Conservation (phyloP, 2,888 invertebrate genomes). For the Ptychoptera contaminata region DNA sequence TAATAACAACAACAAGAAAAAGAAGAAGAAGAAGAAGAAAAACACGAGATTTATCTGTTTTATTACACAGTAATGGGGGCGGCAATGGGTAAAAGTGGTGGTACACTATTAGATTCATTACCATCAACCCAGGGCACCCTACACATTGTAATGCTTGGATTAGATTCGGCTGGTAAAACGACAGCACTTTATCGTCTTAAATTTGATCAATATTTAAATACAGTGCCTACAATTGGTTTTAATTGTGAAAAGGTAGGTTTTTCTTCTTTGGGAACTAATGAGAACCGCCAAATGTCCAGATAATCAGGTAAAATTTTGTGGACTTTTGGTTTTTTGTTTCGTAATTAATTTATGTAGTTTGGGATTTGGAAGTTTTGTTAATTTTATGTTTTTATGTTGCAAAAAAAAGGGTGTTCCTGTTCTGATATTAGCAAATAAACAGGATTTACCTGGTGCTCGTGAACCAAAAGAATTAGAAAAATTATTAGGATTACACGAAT, state of each 20-base stretch:
- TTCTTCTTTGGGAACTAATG: conserved; percentile 83
- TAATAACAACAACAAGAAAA: too few relatives aligned
- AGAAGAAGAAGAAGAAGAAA: too few relatives aligned
- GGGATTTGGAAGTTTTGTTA: too few relatives aligned
- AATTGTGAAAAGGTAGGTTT: conserved; percentile 90
- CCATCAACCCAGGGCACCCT: conserved; percentile 44
- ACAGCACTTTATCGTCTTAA: conserved; percentile 92
- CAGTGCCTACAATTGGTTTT: conserved; percentile 94
- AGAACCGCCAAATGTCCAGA: conserved; percentile 85
- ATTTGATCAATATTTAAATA: conserved; percentile 94
- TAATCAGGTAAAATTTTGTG: conserved; percentile 35
- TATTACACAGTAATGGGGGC: conserved; percentile 25
- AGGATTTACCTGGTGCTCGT: conserved; percentile 81
- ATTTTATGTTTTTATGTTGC: too few relatives aligned
- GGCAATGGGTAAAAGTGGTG: conserved; percentile 28
- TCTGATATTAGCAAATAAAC: conserved; percentile 89
- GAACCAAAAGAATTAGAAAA: conserved; percentile 79
- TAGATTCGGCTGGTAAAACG: conserved; percentile 94
- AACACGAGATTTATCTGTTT: too few relatives aligned
- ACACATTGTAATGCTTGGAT: conserved; percentile 92
- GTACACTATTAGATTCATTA: conserved; percentile 26
- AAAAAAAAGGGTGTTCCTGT: conserved; percentile 83
- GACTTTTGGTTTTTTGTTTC: too few relatives aligned
- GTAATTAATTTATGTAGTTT: too few relatives aligned
- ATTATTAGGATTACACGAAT: conserved; percentile 69